Evolutionary conservation across 2,888 invertebrate genomes (phyloP).

Genomic region (Chrysotoxum bicinctum): DNA sequence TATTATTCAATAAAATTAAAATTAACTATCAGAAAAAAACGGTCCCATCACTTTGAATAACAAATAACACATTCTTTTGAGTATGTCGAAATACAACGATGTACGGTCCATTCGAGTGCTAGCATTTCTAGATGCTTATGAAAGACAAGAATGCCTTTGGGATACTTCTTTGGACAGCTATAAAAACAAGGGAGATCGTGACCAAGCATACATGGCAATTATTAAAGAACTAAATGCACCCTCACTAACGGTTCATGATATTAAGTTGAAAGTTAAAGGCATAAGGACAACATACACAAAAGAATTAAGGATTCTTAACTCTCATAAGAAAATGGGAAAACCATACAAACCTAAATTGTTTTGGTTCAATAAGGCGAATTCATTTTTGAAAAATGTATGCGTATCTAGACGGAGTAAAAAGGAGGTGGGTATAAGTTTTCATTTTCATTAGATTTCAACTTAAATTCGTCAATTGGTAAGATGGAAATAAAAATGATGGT

Average conservation of each 20-base stretch:
- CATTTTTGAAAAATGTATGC: conserved; percentile 77
- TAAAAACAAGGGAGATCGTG: conserved; percentile 77
- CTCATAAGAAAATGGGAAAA: conserved; percentile 74
- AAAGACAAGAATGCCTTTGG: conserved; percentile 78
- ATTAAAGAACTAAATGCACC: conserved; percentile 77
- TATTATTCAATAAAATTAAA: conserved; percentile 60
- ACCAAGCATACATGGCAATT: conserved; percentile 77
- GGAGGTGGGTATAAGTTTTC: conserved; percentile 8
- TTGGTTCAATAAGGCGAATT: conserved; percentile 78
- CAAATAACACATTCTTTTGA: neutral
- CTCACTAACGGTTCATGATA: conserved; percentile 76
- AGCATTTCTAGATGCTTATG: conserved; percentile 78
- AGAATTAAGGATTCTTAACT: conserved; percentile 77
- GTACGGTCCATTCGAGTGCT: conserved; percentile 76
- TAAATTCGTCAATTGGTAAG: too few relatives aligned
- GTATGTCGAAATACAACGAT: conserved; percentile 76
- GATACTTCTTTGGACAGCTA: conserved; percentile 77
- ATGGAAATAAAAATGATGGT: too few relatives aligned
- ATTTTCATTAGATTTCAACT: neutral
- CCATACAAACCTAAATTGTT: conserved; percentile 77
- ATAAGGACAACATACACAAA: conserved; percentile 80
- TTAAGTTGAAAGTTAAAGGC: conserved; percentile 80
- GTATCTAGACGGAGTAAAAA: conserved; percentile 69
- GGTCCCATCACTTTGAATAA: conserved; percentile 40
- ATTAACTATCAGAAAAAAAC: conserved; percentile 25